phyloP scores from a whole-genome alignment of 2,888 invertebrate genomes.

The Caenorhabditis sp. region DNA sequence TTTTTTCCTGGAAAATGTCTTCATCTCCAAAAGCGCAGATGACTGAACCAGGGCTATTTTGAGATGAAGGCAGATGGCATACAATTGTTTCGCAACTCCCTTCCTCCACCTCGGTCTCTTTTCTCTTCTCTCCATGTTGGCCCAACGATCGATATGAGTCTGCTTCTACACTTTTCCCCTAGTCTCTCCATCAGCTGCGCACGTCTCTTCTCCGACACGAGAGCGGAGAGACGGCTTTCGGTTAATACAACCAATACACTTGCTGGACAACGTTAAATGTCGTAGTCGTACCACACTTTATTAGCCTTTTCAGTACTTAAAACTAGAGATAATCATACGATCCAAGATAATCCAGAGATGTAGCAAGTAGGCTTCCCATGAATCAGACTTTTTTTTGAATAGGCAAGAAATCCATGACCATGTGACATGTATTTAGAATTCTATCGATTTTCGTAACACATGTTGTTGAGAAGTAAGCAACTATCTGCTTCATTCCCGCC shows the following conservation, averaged over 20 bases:
- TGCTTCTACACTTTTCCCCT: constrained; percentile 22
- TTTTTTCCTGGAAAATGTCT: not conserved
- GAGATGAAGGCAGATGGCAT: constrained; percentile 1
- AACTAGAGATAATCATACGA: not conserved
- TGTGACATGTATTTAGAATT: not conserved
- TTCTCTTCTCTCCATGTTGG: constrained; percentile 5
- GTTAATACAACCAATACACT: constrained; percentile 45
- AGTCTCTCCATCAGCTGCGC: constrained; percentile 26
- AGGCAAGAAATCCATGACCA: not conserved
- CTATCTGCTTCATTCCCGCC: too few relatives aligned
- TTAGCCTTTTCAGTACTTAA: constrained; percentile 12
- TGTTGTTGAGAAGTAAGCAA: too few relatives aligned
- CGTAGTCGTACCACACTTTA: constrained; percentile 20
- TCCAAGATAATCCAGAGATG: not conserved
- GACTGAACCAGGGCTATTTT: not conserved
- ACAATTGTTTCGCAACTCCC: constrained; percentile 42
- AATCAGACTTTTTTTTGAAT: not conserved
- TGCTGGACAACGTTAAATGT: constrained; percentile 24
- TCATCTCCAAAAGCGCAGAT: constrained; percentile 7
- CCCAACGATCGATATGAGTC: constrained; percentile 42
- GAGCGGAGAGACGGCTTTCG: constrained; percentile 22
- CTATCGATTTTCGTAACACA: not conserved
- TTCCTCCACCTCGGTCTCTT: constrained; percentile 8
- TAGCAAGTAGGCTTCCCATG: not conserved
- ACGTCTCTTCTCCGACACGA: constrained; percentile 28